Conservation (phyloP, 2,797 vertebrate species). For the Rhynchotus rufescens region DNA sequence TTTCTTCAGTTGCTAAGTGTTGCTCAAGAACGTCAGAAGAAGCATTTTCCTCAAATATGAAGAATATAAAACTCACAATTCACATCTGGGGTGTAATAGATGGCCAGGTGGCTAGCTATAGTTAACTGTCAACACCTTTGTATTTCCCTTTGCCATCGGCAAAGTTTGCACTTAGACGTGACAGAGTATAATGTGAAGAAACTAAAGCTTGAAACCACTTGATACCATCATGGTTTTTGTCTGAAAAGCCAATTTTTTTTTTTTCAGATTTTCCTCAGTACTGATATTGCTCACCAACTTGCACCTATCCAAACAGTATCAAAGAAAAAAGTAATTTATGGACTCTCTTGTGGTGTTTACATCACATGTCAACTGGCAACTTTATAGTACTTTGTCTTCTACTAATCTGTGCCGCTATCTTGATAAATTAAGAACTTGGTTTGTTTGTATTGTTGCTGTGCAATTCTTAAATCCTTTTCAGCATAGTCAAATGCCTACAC, state of each 20-base stretch:
- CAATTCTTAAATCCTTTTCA: neutral
- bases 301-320: neutral
- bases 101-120: constrained; percentile 68
- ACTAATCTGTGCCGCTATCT: neutral
- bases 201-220: constrained; percentile 55
- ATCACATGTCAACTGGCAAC: neutral
- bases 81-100: constrained; percentile 72
- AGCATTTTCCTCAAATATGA: constrained; percentile 51
- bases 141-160: constrained; percentile 69
- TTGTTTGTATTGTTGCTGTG: neutral
- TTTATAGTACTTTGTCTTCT: neutral
- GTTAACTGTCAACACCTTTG: constrained; percentile 76
- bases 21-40: constrained; percentile 50
- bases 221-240: constrained; percentile 26
- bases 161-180: constrained; percentile 71
- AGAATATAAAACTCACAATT: constrained; percentile 60
- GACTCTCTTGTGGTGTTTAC: neutral
- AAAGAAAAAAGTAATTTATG: neutral
- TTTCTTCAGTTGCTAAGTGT: constrained; percentile 48
- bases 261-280: neutral
- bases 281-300: neutral
- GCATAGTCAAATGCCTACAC: neutral
- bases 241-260: neutral
- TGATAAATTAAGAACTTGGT: neutral
- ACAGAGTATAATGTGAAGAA: constrained; percentile 63